Conservation (phyloP, 2,113 vertebrate species). For the Etheostoma cragini region DNA sequence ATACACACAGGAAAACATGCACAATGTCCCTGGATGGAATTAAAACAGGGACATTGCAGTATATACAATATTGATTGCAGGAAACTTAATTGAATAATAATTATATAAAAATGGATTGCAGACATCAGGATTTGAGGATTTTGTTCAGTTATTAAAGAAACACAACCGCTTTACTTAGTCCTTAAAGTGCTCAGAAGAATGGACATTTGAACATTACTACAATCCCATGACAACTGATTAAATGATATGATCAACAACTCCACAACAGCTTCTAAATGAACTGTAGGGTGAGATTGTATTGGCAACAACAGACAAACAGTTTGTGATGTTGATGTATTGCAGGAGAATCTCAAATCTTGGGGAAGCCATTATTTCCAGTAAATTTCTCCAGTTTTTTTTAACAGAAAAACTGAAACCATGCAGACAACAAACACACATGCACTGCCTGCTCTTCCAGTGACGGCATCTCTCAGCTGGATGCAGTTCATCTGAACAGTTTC, state of each 20-base stretch:
- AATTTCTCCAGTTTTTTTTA: not conserved
- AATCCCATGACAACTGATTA: not conserved
- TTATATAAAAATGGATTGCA: not conserved
- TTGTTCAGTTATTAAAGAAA: not conserved
- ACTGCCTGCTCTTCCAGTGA: not conserved
- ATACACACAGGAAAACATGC: not conserved
- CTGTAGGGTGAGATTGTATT: not conserved
- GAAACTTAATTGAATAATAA: not conserved
- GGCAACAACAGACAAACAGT: not conserved
- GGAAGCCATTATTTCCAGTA: not conserved
- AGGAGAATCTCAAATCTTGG: not conserved
- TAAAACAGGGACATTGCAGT: not conserved
- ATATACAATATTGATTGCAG: not conserved
- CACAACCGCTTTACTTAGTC: not conserved
- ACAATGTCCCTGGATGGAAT: not conserved
- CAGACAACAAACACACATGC: not conserved
- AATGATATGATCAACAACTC: not conserved
- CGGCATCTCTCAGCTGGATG: conserved; percentile 60
- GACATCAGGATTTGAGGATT: not conserved
- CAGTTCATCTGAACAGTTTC: conserved; percentile 44
- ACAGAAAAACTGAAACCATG: not conserved
- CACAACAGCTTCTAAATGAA: not conserved
- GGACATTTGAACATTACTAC: not conserved
- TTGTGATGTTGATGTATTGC: not conserved
- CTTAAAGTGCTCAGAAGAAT: too few species aligned